Conservation (phyloP, 2,888 invertebrate genomes). For the Orthonychiurus folsomi region DNA sequence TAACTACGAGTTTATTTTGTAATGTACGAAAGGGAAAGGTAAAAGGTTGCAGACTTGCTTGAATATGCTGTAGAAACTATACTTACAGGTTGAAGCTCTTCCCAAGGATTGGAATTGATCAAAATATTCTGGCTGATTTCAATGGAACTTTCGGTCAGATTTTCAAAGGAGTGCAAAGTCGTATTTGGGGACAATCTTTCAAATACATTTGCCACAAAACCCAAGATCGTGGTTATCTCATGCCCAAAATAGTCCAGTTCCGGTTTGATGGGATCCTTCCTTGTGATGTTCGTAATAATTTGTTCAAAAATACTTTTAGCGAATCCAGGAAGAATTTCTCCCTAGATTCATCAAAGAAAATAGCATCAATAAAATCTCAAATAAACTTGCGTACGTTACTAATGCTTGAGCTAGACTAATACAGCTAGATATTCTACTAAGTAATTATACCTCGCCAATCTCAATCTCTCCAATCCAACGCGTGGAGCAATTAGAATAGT, state of each 20-base stretch:
- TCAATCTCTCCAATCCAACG: conserved; percentile 22
- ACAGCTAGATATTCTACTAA: not conserved
- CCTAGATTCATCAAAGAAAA: not conserved
- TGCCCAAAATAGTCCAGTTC: conserved; percentile 30
- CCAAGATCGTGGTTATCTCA: conserved; percentile 27
- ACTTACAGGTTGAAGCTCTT: conserved; percentile 21
- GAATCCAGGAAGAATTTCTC: not conserved
- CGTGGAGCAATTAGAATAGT: conserved; percentile 26
- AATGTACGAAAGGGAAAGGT: too few relatives aligned
- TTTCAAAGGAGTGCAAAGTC: conserved; percentile 9
- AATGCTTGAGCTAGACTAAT: not conserved
- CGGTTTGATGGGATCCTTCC: too few relatives aligned
- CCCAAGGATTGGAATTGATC: conserved; percentile 26
- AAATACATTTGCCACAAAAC: conserved; percentile 17
- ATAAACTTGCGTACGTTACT: not conserved
- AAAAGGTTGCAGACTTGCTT: too few relatives aligned
- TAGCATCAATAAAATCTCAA: not conserved
- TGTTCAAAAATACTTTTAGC: not conserved
- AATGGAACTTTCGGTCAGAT: conserved; percentile 19
- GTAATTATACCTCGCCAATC: not conserved
- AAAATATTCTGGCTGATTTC: conserved; percentile 22
- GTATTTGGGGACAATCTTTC: conserved; percentile 8
- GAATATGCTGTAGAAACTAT: too few relatives aligned
- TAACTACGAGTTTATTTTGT: too few relatives aligned
- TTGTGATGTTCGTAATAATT: not conserved